Base-by-base conservation (phyloP, 2,888 invertebrate species). In the Dilophus febrilis region DNA sequence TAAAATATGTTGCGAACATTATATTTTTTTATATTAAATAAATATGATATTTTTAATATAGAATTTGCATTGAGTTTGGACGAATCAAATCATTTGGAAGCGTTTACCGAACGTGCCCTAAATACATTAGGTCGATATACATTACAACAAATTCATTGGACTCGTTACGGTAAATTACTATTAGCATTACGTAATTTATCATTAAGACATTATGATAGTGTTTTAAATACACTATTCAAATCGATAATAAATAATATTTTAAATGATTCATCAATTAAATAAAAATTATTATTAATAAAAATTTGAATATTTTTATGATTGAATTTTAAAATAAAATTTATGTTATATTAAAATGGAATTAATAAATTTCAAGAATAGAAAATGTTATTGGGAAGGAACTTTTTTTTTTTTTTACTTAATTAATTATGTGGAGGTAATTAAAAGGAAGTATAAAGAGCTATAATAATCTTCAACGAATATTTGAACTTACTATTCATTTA, bases 101-200 rank as follows among this genome's bases (percentile, higher is more conserved):
- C 53, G 0, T 51, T 59, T 39, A 47, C 58, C 2, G 59, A 62
- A 44, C 51, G 51, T 3, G 58, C 60, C 1, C 45, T 62, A 8
- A 45, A 55, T 12, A 53, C 60, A 8, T 44, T 62, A 38, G 61
- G 58, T 1, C 54, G 56, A 2, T 62, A 62, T 40, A 56, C 57
- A 0, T 48, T 57, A 17, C 60, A 61, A 37, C 53, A 57, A 27
- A 53, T 59, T 3, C 54, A 57, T 44, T 61, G 58, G 55, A 41
- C 56, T 40, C 53, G 62, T 16, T 62, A 57, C 44, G 61, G 62
- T 3, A 53, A 55, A 22, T 44, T 62, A 7, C 46, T 62, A 11
- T 46, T 62, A 2, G 60, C 58, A 1, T 46, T 62, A 33, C 49
- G 62, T 4, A 55, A 55, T 28, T 49, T 62, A 5, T 53, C 58